Evolutionary conservation across 92 coral and sea anemone genomes (phyloP).

Genomic region (Actinostola sp.): DNA sequence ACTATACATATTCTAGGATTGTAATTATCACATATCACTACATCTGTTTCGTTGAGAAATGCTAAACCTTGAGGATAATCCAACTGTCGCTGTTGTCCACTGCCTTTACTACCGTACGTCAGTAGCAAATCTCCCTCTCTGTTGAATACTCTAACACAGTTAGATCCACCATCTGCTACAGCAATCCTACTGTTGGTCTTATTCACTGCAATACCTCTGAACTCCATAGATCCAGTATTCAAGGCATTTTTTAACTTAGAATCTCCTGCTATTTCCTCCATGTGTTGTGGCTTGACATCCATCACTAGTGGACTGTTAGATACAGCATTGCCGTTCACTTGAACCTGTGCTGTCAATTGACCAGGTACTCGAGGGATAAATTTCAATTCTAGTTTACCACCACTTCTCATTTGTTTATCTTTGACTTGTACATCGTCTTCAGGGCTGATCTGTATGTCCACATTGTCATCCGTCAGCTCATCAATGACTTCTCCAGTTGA

Average conservation of each 20-base stretch:
- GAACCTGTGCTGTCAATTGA: slow-evolving; percentile 29
- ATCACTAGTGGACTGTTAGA: slow-evolving; percentile 32
- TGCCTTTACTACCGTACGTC: slow-evolving; percentile 21
- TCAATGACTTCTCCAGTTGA: neutral
- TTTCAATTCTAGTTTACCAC: slow-evolving; percentile 8
- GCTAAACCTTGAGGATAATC: slow-evolving; percentile 13
- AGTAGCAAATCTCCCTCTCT: slow-evolving; percentile 18
- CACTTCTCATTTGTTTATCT: slow-evolving; percentile 10
- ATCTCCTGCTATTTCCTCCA: neutral
- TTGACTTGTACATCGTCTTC: slow-evolving; percentile 4
- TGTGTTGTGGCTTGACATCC: slow-evolving; percentile 29
- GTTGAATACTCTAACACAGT: slow-evolving; percentile 19
- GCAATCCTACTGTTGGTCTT: slow-evolving; percentile 22
- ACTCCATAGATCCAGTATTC: slow-evolving; percentile 2
- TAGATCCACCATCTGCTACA: slow-evolving; percentile 6
- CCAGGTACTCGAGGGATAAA: slow-evolving; percentile 28
- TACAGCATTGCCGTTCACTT: slow-evolving; percentile 14
- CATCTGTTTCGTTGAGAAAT: slow-evolving; percentile 29
- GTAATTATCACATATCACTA: slow-evolving; percentile 16
- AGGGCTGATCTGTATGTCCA: slow-evolving; percentile 17
- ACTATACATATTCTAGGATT: slow-evolving; percentile 25
- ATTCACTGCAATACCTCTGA: slow-evolving; percentile 28
- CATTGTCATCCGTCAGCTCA: neutral
- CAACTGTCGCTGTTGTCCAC: slow-evolving; percentile 21
- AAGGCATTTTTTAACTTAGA: slow-evolving; percentile 8